Conservation (phyloP, 2,113 vertebrate genomes). For the Pygathrix nemaeus region DNA sequence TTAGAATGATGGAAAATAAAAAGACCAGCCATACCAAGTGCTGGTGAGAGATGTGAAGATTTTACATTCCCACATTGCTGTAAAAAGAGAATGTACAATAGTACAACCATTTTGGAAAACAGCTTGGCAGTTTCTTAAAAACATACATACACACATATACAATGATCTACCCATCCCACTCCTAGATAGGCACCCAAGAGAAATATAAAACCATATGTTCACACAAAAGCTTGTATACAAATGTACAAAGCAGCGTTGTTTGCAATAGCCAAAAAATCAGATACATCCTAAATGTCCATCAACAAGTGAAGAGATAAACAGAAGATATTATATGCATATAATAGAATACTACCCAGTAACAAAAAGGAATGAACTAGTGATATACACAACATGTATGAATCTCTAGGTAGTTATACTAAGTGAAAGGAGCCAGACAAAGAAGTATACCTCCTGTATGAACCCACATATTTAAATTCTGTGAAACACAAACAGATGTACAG, state of each 20-base stretch:
- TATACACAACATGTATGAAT: not conserved
- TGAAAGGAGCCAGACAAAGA: not conserved
- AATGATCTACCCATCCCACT: not conserved
- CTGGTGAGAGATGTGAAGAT: not conserved
- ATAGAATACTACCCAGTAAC: not conserved
- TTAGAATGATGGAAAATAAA: not conserved
- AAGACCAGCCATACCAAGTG: not conserved
- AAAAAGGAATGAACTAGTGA: not conserved
- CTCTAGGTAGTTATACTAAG: not conserved
- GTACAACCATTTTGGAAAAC: not conserved
- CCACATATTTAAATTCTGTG: not conserved
- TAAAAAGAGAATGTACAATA: not conserved
- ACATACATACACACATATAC: not conserved
- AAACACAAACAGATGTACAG: not conserved
- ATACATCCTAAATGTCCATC: not conserved
- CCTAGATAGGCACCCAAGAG: not conserved
- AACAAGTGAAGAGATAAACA: not conserved
- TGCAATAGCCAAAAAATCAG: not conserved
- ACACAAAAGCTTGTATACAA: not conserved
- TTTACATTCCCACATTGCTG: not conserved
- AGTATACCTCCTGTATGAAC: not conserved
- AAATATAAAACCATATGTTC: not conserved
- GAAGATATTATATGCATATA: not conserved
- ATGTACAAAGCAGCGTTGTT: not conserved
- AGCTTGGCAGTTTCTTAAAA: not conserved